These are phyloP conservation scores for Apis florea DNA, from an alignment of 1,140 invertebrate genomes.

Conservation along the genomic window DNA sequence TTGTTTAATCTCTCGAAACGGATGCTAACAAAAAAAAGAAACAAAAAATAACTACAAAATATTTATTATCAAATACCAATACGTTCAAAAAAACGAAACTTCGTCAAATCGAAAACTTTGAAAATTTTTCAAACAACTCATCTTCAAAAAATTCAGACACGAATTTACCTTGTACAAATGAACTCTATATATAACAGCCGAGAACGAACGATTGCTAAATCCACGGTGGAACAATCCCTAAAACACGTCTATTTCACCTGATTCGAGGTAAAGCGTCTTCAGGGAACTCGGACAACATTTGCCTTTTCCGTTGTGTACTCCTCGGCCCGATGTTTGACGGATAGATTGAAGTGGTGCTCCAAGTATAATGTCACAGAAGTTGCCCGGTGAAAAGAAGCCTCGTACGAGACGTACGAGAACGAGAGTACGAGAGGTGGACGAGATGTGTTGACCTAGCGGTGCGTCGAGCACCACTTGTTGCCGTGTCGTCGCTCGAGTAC, in stretches of 20 bases:
- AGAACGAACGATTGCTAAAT: not conserved
- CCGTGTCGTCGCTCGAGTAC: conserved; percentile 63
- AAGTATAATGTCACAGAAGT: conserved; percentile 50
- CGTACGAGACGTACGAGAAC: conserved; percentile 21
- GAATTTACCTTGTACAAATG: not conserved
- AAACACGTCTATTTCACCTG: not conserved
- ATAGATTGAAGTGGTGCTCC: conserved; percentile 39
- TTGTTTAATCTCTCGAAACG: conserved; percentile 15
- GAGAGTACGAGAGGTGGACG: conserved; percentile 25
- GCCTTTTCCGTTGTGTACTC: conserved; percentile 12
- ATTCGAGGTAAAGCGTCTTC: conserved; percentile 21
- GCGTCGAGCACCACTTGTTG: conserved; percentile 73
- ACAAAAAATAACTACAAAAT: too few species aligned
- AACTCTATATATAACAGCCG: not conserved
- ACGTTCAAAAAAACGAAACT: too few species aligned
- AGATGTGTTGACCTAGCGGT: conserved; percentile 46
- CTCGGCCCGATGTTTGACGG: conserved; percentile 23
- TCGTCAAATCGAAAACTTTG: too few species aligned
- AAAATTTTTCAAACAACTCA: too few species aligned
- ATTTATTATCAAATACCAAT: too few species aligned
- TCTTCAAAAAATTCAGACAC: too few species aligned
- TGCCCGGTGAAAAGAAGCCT: conserved; percentile 12
- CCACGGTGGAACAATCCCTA: not conserved
- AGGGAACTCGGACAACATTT: conserved; percentile 23
- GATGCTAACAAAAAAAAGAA: not conserved